Conservation (phyloP, 2,888 invertebrate genomes). For the Cosmia pyralina region DNA sequence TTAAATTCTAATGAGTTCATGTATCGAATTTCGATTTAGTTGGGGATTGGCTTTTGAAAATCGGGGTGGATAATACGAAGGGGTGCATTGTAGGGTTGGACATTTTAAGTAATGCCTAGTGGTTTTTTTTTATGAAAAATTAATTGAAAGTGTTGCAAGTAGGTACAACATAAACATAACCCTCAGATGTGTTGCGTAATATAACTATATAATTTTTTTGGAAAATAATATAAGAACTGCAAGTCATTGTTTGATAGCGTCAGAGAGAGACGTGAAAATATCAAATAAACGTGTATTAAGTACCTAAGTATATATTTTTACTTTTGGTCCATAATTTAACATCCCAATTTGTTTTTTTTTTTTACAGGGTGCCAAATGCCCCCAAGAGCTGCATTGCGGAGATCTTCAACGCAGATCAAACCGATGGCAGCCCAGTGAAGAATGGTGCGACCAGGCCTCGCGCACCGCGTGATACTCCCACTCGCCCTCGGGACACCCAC, state of each 20-base stretch:
- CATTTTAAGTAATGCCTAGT: neutral
- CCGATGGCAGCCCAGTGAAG: slow-evolving; percentile 82
- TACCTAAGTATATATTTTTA: no score
- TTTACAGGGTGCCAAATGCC: slow-evolving; percentile 90
- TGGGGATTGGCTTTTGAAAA: slow-evolving; percentile 26
- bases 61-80: slow-evolving; percentile 9
- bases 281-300: neutral
- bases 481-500: slow-evolving; percentile 91
- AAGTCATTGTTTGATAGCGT: neutral
- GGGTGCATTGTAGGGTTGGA: neutral
- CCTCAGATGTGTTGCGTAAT: neutral
- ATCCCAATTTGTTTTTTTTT: slow-evolving; percentile 65
- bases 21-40: slow-evolving; percentile 66
- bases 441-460: slow-evolving; percentile 82
- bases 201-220: neutral
- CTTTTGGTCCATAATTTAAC: neutral
- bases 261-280: neutral
- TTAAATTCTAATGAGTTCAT: slow-evolving; percentile 57
- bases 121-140: neutral
- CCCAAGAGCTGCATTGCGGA: slow-evolving; percentile 91
- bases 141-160: no score
- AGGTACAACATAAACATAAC: neutral
- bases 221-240: neutral
- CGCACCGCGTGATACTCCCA: slow-evolving; percentile 90
- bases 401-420: slow-evolving; percentile 86